Evolutionary conservation across 2,797 vertebrate genomes (phyloP).

Genomic region (Adelosebastes latens): DNA sequence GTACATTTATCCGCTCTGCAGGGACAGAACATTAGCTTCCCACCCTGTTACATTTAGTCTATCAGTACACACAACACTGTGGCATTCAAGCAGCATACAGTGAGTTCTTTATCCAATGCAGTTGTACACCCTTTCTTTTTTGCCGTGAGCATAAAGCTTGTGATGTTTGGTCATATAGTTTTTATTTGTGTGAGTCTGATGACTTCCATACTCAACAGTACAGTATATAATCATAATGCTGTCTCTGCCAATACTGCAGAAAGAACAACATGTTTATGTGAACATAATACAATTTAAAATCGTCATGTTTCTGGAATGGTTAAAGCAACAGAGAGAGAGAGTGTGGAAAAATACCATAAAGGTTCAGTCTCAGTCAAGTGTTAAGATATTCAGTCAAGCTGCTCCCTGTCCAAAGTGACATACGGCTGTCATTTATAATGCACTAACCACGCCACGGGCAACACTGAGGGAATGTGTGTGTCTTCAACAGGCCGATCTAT

Average conservation of each 20-base stretch:
- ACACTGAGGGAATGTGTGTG: conserved; percentile 19
- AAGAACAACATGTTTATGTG: background rate
- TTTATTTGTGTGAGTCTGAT: background rate
- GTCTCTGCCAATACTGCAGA: background rate
- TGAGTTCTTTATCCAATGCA: background rate
- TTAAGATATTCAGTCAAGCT: conserved; percentile 53
- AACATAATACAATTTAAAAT: background rate
- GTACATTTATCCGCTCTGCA: background rate
- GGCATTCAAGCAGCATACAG: background rate
- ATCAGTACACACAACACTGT: background rate
- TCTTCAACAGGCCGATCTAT: conserved; percentile 4
- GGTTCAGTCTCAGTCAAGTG: background rate
- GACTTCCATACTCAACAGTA: background rate
- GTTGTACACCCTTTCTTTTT: background rate
- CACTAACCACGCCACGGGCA: conserved; percentile 33
- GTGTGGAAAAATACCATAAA: background rate
- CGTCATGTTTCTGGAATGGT: background rate
- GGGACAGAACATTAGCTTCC: background rate
- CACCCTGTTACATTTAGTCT: background rate
- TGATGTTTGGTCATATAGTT: conserved; percentile 4
- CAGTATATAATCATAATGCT: background rate
- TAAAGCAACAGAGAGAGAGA: background rate
- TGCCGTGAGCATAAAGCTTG: background rate
- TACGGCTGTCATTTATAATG: conserved; percentile 76
- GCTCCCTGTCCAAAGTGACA: conserved; percentile 43